Percentiles rank a stretch among this genome's conserved stretches.
phyloP scores from a whole-genome alignment of 2,888 invertebrate species.

The Polymixis lichenea region DNA sequence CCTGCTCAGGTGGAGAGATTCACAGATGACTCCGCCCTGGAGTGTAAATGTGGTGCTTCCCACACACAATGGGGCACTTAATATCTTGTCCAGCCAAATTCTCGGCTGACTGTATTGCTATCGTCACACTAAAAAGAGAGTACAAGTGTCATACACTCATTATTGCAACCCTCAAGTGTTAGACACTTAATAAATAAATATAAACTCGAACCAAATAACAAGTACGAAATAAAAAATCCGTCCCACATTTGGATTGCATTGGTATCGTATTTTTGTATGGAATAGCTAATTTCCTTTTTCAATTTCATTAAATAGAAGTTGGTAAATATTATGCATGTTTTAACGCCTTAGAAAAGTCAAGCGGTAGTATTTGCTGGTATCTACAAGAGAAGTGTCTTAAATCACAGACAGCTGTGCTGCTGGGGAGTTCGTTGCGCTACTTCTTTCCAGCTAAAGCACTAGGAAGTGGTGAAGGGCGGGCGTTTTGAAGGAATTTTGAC shows the following conservation, averaged over 20 bases:
- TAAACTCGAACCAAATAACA: not conserved
- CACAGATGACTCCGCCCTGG: too few species aligned
- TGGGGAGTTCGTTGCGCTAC: too few species aligned
- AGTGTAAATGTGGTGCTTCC: too few species aligned
- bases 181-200: not conserved
- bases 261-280: not conserved
- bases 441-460: too few species aligned
- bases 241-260: not conserved
- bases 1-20: too few species aligned
- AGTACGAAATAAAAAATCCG: not conserved
- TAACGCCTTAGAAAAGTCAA: not conserved
- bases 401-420: too few species aligned
- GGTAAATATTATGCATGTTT: not conserved
- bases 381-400: not conserved
- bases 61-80: too few species aligned
- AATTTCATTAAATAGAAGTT: not conserved
- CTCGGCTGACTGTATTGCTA: too few species aligned
- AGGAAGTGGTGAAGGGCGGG: too few species aligned
- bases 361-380: not conserved
- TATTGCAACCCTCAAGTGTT: not conserved
- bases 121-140: too few species aligned
- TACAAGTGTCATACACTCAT: not conserved
- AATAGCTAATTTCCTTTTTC: not conserved
- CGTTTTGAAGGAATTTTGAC: too few species aligned
- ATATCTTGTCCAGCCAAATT: too few species aligned